These are phyloP conservation scores for Helicoverpa zea DNA, from an alignment of 1,140 invertebrate species.

Conservation along the genomic window DNA sequence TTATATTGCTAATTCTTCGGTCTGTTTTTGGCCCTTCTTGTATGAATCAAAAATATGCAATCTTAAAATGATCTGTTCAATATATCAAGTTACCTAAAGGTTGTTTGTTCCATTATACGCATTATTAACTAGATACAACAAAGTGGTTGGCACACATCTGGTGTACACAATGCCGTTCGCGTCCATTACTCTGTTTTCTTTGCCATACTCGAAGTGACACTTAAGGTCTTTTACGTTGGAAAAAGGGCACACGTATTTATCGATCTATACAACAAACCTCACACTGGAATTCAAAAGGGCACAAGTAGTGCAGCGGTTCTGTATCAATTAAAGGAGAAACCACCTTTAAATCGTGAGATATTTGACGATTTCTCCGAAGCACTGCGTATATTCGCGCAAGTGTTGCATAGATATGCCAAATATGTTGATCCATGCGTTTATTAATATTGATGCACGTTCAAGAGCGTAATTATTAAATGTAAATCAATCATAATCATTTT, in stretches of 20 bases:
- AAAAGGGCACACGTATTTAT: slow-evolving; percentile 45
- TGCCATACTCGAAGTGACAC: slow-evolving; percentile 55
- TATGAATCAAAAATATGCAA: too few species aligned
- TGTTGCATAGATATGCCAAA: slow-evolving; percentile 7
- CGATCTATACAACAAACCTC: neutral
- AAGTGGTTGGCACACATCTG: slow-evolving; percentile 34
- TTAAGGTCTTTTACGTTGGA: slow-evolving; percentile 53
- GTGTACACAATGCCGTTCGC: slow-evolving; percentile 38
- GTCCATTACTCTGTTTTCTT: slow-evolving; percentile 56
- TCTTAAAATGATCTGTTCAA: neutral
- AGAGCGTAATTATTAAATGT: slow-evolving; percentile 14
- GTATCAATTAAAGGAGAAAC: neutral
- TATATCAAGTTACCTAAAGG: slow-evolving; percentile 4
- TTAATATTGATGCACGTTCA: slow-evolving; percentile 15
- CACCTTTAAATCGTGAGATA: neutral
- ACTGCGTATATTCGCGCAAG: neutral
- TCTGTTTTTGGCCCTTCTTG: too few species aligned
- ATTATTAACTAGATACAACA: slow-evolving; percentile 14
- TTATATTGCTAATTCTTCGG: too few species aligned
- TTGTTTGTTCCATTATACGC: slow-evolving; percentile 13
- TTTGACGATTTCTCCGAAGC: neutral
- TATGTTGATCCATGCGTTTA: slow-evolving; percentile 14
- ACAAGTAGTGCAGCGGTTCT: neutral
- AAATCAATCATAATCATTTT: slow-evolving; percentile 23
- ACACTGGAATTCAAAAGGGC: neutral